phyloP scores from a whole-genome alignment of 2,797 vertebrate genomes.

The Hydrocynus forskahlii region DNA sequence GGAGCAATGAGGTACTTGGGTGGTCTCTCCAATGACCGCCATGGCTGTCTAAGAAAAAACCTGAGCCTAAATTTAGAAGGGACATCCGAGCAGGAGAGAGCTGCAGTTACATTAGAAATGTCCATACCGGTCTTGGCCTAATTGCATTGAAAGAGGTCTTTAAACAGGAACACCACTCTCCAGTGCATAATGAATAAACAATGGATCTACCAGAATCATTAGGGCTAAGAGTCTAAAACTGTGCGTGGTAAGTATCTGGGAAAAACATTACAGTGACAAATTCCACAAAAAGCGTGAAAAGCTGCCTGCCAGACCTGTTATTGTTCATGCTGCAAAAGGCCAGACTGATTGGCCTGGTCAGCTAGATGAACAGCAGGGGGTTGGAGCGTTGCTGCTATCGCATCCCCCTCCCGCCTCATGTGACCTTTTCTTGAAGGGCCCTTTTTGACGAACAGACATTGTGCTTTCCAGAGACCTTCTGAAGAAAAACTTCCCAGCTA shows the following conservation, averaged over 20 bases:
- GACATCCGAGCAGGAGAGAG: neutral
- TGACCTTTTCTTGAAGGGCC: constrained; percentile 41
- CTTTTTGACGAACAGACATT: constrained; percentile 44
- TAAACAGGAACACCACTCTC: neutral
- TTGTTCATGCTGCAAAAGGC: constrained; percentile 36
- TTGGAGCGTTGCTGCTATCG: constrained; percentile 20
- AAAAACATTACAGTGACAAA: constrained; percentile 1
- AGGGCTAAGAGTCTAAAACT: neutral
- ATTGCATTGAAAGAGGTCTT: constrained; percentile 4
- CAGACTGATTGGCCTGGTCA: constrained; percentile 39
- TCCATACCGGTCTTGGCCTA: neutral
- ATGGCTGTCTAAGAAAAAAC: neutral
- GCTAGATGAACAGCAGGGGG: constrained; percentile 40
- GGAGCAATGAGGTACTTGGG: neutral
- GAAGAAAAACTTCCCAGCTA: constrained; percentile 68
- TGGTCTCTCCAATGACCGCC: neutral
- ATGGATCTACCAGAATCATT: neutral
- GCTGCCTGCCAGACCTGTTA: constrained; percentile 1
- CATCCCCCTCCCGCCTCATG: constrained; percentile 35
- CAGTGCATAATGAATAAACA: neutral
- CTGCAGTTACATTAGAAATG: neutral
- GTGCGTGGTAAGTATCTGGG: neutral
- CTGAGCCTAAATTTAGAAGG: neutral
- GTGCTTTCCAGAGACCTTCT: constrained; percentile 40
- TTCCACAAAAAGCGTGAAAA: neutral